These are phyloP conservation scores for Temnothorax ravouxi DNA, from an alignment of 2,888 invertebrate species.

Conservation along the genomic window DNA sequence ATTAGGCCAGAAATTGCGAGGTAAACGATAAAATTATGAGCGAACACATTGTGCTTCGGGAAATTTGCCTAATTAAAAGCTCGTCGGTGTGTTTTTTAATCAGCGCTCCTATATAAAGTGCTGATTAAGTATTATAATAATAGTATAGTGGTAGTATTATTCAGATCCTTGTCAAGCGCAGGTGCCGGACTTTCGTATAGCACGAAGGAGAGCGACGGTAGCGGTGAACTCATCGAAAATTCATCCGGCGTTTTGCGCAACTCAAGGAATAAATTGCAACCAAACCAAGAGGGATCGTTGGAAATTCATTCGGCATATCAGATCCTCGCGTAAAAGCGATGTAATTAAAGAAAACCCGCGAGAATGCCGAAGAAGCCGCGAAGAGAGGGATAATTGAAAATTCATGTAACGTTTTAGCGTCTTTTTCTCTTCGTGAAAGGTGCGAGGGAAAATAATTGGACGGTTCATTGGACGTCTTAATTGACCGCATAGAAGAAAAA, in stretches of 20 bases:
- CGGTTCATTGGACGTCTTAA: background rate
- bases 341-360: constrained; percentile 32
- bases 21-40: background rate
- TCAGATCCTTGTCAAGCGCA: background rate
- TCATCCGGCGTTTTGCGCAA: constrained; percentile 28
- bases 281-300: background rate
- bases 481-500: background rate
- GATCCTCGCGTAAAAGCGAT: constrained; percentile 14
- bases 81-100: background rate
- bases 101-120: background rate
- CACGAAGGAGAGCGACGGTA: background rate
- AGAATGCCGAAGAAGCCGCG: background rate
- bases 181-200: constrained; percentile 4
- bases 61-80: constrained; percentile 3
- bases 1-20: background rate
- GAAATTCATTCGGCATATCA: constrained; percentile 45
- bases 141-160: background rate
- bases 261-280: constrained; percentile 15
- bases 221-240: constrained; percentile 26
- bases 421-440: background rate
- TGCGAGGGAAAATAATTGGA: constrained; percentile 7
- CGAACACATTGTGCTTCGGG: background rate
- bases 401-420: constrained; percentile 33
- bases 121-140: background rate
- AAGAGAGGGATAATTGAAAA: constrained; percentile 34